These are phyloP conservation scores for Columbina picui DNA, from an alignment of 2,113 vertebrate genomes.

Conservation along the genomic window DNA sequence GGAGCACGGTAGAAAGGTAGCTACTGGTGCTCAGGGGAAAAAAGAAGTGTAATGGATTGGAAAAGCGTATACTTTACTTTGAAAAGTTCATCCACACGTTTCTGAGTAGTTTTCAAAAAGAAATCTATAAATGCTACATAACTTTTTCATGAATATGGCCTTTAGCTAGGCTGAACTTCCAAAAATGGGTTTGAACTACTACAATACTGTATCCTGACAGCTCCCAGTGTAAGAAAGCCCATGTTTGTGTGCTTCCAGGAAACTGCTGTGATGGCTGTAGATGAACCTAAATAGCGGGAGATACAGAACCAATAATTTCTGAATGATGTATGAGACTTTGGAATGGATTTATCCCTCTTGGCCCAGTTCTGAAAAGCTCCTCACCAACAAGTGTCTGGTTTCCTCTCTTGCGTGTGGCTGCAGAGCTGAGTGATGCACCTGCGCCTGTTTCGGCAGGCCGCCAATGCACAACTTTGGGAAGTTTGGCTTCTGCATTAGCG, in stretches of 20 bases:
- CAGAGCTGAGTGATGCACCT: background rate
- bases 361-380: background rate
- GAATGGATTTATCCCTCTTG: background rate
- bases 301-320: background rate
- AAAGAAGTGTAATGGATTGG: constrained; percentile 45
- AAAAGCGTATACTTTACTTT: constrained; percentile 37
- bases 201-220: background rate
- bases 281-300: background rate
- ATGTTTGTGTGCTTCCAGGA: constrained; percentile 17
- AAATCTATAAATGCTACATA: constrained; percentile 51
- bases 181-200: constrained; percentile 35
- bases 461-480: background rate
- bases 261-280: background rate
- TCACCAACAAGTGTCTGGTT: background rate
- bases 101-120: background rate
- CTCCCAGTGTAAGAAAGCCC: background rate
- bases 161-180: constrained; percentile 36
- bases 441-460: background rate
- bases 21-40: background rate
- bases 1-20: background rate
- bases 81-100: constrained; percentile 28
- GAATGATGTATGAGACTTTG: background rate
- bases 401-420: background rate
- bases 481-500: background rate
- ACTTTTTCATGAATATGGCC: constrained; percentile 58